phyloP scores from a whole-genome alignment of 2,888 invertebrate species.

The Pyrrhosoma nymphula region DNA sequence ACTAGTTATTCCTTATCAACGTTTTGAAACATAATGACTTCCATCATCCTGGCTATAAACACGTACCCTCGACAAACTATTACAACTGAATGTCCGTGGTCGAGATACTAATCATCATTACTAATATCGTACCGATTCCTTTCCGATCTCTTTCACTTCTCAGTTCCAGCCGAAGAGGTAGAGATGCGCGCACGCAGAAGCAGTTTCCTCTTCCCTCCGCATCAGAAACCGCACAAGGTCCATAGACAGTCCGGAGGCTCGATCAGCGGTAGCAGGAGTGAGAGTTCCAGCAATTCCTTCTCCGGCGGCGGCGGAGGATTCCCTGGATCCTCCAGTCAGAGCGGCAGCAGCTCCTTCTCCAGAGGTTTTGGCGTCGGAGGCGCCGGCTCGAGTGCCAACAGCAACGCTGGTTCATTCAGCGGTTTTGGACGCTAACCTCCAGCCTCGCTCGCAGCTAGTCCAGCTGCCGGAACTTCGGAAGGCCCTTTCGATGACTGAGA shows the following conservation, averaged over 20 bases:
- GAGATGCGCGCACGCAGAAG: not conserved
- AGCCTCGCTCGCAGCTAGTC: not conserved
- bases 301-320: not conserved
- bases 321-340: not conserved
- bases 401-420: constrained; percentile 38
- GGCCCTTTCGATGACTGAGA: not conserved
- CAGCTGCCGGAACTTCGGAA: not conserved
- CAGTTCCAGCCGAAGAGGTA: not conserved
- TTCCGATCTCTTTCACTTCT: not conserved
- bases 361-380: not conserved
- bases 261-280: constrained; percentile 23
- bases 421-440: not conserved
- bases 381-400: not conserved
- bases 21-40: no score
- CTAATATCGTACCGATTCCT: not conserved
- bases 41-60: no score
- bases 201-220: constrained; percentile 21
- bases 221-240: not conserved
- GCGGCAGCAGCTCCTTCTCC: constrained; percentile 19
- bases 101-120: no score
- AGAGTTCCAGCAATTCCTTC: constrained; percentile 46
- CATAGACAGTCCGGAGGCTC: not conserved
- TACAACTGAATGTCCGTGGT: no score
- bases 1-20: no score
- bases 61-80: no score